Base-by-base conservation (phyloP, 2,113 vertebrate species). In the Cettia cetti region DNA sequence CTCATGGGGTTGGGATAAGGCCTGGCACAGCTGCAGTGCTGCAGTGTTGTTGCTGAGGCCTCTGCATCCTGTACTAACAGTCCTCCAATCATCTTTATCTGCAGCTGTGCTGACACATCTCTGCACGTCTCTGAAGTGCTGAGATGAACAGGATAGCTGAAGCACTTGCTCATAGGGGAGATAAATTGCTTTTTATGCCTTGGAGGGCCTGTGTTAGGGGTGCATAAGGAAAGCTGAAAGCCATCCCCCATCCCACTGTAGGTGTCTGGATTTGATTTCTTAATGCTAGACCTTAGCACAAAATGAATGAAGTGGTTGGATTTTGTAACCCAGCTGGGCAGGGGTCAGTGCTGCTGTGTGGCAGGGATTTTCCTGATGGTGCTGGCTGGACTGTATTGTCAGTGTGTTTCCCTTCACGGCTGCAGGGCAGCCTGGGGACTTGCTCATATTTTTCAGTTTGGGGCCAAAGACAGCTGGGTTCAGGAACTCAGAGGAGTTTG, bases 391-490 rank as follows among this genome's bases (percentile, higher is more conserved):
- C 57, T 54, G 10, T 11, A 0, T 20, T 28, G 83, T 53, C 64
- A 7, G 12, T 9, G n/a, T 49, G 33, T 65, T 82, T 68, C 47
- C 40, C 63, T 40, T 81, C n/a, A 7, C 0, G 6, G 64, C 14
- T 69, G 75, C 77, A 77, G 72, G 79, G 72, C 75, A 81, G 79
- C 76, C 80, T 68, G 14, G 80, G 72, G 44, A 94, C 49, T 90
- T 86, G 35, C 76, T 92, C 9, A 1, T 80, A 7, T 75, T 77
- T 92, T 90, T 86, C 63, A 57, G 40, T 84, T 60, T 72, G 69
- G 49, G 94, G 69, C 92, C 90, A 90, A 96, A 93, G 93, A 90
- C n/a, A 60, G 3, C 56, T 60, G 60, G 33, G 56, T 68, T 93
- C 56, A 75, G 53, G 56, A 93, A 80, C 76, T 89, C 59, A 3